These are phyloP conservation scores for Pelvicachromis taeniatus DNA, from an alignment of 2,113 vertebrate species.

Conservation along the genomic window DNA sequence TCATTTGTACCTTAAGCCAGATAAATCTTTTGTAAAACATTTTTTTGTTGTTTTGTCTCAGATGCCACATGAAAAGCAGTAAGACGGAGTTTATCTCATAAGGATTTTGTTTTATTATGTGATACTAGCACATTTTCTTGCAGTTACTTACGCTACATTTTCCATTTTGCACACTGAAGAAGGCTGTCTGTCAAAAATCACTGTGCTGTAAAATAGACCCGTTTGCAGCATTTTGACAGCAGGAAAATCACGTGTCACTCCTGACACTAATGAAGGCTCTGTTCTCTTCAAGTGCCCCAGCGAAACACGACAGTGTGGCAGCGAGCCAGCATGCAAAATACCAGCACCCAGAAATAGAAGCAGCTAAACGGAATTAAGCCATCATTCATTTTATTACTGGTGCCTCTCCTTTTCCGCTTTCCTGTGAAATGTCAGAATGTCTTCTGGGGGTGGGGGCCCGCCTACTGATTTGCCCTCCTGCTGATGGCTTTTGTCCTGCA, in stretches of 20 bases:
- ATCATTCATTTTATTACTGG: not conserved
- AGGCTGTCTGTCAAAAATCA: not conserved
- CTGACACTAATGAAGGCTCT: not conserved
- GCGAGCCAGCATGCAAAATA: not conserved
- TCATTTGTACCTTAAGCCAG: not conserved
- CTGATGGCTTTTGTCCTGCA: conserved; percentile 51
- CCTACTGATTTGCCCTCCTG: not conserved
- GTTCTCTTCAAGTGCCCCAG: not conserved
- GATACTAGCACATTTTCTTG: not conserved
- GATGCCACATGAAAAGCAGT: not conserved
- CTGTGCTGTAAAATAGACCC: not conserved
- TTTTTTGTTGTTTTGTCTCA: not conserved
- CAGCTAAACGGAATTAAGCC: not conserved
- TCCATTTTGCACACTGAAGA: not conserved
- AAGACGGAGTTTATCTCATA: not conserved
- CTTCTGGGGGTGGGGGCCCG: not conserved
- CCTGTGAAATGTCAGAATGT: not conserved
- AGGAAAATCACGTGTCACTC: not conserved
- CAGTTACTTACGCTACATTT: not conserved
- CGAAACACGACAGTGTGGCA: not conserved
- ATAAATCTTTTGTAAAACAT: not conserved
- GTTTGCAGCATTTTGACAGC: not conserved
- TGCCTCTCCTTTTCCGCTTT: not conserved
- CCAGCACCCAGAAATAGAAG: not conserved
- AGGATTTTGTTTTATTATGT: not conserved